A percentile compares a stretch with the other conserved stretches of the same genome.
Conservation (phyloP, 2,888 invertebrate genomes). For the Spisula solida region DNA sequence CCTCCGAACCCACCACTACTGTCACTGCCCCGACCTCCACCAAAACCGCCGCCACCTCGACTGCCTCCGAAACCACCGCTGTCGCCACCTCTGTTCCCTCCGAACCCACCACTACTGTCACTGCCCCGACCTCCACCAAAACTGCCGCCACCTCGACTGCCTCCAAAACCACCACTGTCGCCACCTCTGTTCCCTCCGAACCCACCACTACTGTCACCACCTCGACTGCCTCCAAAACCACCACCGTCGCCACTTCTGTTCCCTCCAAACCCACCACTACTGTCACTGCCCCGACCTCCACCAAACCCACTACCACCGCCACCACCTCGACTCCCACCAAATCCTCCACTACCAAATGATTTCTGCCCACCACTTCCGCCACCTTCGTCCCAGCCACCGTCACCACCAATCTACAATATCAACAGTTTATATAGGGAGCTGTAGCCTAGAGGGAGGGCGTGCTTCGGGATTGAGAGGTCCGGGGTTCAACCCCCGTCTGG, state of each 20-base stretch:
- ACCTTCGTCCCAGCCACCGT: slow-evolving; percentile 60
- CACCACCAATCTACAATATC: neutral
- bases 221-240: neutral
- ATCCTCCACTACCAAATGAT: slow-evolving; percentile 35
- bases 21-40: slow-evolving; percentile 3
- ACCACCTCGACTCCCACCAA: slow-evolving; percentile 30
- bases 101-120: slow-evolving; percentile 6
- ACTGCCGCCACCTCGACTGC: slow-evolving; percentile 3
- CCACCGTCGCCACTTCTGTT: slow-evolving; percentile 36
- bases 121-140: slow-evolving; percentile 9
- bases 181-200: slow-evolving; percentile 25
- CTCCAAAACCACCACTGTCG: slow-evolving; percentile 24
- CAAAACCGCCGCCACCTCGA: slow-evolving; percentile 18
- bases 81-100: slow-evolving; percentile 12
- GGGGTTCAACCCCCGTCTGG: too few species aligned
- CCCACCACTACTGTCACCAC: slow-evolving; percentile 11
- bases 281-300: slow-evolving; percentile 17
- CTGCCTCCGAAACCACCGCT: slow-evolving; percentile 31
- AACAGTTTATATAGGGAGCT: neutral
- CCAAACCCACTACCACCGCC: slow-evolving; percentile 55
- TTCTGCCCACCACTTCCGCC: slow-evolving; percentile 36
- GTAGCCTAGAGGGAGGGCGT: too few species aligned
- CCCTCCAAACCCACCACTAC: slow-evolving; percentile 32
- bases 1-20: slow-evolving; percentile 7
- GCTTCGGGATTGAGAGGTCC: too few species aligned